A percentile compares a stretch with the other conserved stretches of the same genome.
Evolutionary conservation across 2,113 vertebrate genomes (phyloP).

Genomic region (Camelus bactrianus): DNA sequence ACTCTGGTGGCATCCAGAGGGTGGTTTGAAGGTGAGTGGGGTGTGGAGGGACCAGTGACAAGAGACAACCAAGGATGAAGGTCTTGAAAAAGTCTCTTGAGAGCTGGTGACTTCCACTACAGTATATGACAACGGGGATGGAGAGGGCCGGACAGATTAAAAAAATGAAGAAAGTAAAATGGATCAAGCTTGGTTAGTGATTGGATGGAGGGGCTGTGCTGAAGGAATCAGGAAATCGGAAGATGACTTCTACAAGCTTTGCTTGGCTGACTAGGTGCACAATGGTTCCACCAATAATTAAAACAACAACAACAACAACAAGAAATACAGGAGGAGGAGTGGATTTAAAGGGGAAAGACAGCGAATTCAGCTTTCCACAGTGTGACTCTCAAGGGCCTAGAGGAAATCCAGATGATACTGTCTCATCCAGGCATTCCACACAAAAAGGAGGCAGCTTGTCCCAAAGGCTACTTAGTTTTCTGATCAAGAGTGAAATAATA

Average conservation of each 20-base stretch:
- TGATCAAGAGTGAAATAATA: neutral
- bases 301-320: neutral
- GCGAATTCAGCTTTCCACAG: neutral
- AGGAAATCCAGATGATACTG: neutral
- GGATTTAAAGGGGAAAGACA: neutral
- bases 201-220: neutral
- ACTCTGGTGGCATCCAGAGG: neutral
- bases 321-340: neutral
- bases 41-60: neutral
- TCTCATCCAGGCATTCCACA: neutral
- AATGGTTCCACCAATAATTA: neutral
- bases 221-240: neutral
- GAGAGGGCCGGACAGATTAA: neutral
- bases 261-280: neutral
- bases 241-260: neutral
- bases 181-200: neutral
- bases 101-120: neutral
- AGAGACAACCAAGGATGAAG: neutral
- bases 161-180: neutral
- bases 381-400: neutral
- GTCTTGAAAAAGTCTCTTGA: neutral
- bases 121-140: neutral
- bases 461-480: neutral
- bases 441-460: neutral
- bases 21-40: neutral